Percentiles rank a stretch among this genome's conserved stretches.
phyloP scores from a whole-genome alignment of 2,888 invertebrate genomes.

The Gortyna flavago region DNA sequence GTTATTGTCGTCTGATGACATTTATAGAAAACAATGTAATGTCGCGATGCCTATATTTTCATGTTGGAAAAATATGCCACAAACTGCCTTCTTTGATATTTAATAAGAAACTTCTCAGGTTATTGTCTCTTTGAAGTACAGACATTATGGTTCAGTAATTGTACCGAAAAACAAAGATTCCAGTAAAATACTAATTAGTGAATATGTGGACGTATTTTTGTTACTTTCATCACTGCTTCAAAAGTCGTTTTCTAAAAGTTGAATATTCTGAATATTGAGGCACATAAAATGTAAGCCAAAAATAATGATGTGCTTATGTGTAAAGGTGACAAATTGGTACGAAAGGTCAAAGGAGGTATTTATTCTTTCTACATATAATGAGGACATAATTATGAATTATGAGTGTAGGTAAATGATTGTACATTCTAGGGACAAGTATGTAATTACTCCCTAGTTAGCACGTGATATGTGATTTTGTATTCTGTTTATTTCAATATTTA shows the following conservation, averaged over 20 bases:
- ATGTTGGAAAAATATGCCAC: background rate
- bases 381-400: conserved; percentile 2
- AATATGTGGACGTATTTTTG: conserved; percentile 2
- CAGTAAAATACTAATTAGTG: conserved; percentile 7
- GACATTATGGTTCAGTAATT: background rate
- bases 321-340: conserved; percentile 33
- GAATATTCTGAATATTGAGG: conserved; percentile 18
- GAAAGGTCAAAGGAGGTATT: conserved; percentile 22
- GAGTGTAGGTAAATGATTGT: background rate
- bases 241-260: conserved; percentile 8
- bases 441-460: conserved; percentile 7
- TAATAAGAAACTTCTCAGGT: background rate
- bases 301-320: conserved; percentile 55
- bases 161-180: background rate
- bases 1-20: background rate
- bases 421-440: background rate
- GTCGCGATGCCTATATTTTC: background rate
- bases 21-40: background rate
- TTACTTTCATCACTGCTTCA: conserved; percentile 14
- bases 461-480: background rate
- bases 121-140: background rate
- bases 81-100: background rate
- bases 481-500: conserved; percentile 6
- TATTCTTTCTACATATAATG: conserved; percentile 18
- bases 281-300: conserved; percentile 36